A percentile compares a stretch with the other conserved stretches of the same genome.
phyloP scores from a whole-genome alignment of 2,797 vertebrate species.

The Hydrophis major region DNA sequence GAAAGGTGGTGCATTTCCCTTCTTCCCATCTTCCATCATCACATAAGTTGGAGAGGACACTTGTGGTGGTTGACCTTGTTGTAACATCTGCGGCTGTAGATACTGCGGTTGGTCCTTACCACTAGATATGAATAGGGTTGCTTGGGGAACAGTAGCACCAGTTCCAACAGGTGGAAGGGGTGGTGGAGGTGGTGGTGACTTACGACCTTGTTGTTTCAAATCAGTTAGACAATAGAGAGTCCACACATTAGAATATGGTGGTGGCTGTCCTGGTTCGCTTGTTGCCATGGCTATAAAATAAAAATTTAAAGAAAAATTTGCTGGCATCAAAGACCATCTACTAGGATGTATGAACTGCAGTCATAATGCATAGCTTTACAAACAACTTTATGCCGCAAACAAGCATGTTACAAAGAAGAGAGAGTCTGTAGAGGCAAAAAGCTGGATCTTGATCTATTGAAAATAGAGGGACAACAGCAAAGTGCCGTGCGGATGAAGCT shows the following conservation, averaged over 20 bases:
- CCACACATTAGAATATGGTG: conserved; percentile 60
- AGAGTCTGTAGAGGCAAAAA: not conserved
- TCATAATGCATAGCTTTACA: conserved; percentile 26
- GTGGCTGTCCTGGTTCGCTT: conserved; percentile 63
- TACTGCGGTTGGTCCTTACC: conserved; percentile 52
- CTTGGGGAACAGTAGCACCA: conserved; percentile 46
- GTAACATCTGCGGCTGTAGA: conserved; percentile 52
- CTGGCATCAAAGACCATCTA: conserved; percentile 51
- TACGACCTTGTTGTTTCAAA: conserved; percentile 61
- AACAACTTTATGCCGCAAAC: conserved; percentile 25
- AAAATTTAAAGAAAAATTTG: conserved; percentile 51
- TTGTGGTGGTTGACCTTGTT: conserved; percentile 43
- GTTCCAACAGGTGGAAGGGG: conserved; percentile 42
- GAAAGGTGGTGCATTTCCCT: conserved; percentile 54
- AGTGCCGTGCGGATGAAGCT: not conserved
- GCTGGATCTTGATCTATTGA: not conserved
- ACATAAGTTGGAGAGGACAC: conserved; percentile 57
- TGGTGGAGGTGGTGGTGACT: conserved; percentile 51
- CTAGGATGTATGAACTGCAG: conserved; percentile 48
- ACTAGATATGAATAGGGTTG: conserved; percentile 49
- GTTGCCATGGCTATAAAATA: conserved; percentile 65
- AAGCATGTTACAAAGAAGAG: conserved; percentile 52
- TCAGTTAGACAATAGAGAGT: conserved; percentile 67
- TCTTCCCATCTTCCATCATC: conserved; percentile 56
- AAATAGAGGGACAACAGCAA: not conserved